A percentile compares a stretch with the other conserved stretches of the same genome.
Conservation (phyloP, 2,888 invertebrate genomes). For the Orthonevra nobilis region DNA sequence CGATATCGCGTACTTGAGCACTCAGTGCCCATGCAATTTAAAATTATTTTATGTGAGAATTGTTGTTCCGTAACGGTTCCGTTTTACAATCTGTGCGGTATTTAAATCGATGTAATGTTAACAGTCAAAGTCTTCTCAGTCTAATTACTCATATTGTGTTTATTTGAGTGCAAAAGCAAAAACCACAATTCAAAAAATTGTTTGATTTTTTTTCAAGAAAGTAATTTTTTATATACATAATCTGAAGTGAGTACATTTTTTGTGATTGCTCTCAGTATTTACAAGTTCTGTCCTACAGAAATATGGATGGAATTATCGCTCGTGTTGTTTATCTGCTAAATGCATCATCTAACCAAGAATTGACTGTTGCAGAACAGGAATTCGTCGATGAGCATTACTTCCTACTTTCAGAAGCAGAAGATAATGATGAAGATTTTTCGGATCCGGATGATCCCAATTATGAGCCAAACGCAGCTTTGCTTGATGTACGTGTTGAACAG, state of each 20-base stretch:
- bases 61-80: background rate
- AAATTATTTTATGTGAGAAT: too few species aligned
- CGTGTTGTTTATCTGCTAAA: background rate
- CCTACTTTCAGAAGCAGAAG: conserved; percentile 4
- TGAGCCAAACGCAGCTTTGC: too few species aligned
- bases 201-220: background rate
- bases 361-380: conserved; percentile 9
- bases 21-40: too few species aligned
- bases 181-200: background rate
- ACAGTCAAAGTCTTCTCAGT: background rate
- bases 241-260: too few species aligned
- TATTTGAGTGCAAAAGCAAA: too few species aligned
- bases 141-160: background rate
- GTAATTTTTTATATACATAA: background rate
- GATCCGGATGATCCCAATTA: too few species aligned
- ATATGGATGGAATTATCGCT: background rate
- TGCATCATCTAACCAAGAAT: too few species aligned
- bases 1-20: too few species aligned
- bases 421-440: too few species aligned
- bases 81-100: background rate
- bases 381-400: conserved; percentile 6
- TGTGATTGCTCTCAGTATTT: background rate
- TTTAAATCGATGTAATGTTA: background rate
- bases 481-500: too few species aligned
- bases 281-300: conserved; percentile 13